A percentile compares a stretch with the other conserved stretches of the same genome.
Conservation (phyloP, 35 echinoderm and acorn worm genomes). For the Lytechinus variegatus region DNA sequence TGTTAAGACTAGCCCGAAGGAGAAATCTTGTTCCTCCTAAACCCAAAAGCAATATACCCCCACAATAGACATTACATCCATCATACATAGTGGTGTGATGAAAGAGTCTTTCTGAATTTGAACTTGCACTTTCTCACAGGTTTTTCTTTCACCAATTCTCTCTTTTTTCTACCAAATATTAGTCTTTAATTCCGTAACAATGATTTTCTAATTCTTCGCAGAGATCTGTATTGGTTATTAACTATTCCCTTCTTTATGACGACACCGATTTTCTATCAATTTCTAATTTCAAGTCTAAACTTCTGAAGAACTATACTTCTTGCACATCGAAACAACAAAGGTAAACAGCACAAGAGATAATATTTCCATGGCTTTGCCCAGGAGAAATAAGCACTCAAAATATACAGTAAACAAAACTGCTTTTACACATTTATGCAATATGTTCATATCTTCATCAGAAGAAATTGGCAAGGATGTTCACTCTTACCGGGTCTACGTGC, state of each 20-base stretch:
- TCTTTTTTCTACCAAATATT: not conserved
- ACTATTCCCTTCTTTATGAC: not conserved
- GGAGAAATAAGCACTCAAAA: too few relatives aligned
- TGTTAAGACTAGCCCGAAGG: not conserved
- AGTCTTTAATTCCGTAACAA: not conserved
- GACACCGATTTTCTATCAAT: not conserved
- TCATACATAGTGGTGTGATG: not conserved
- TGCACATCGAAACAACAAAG: too few relatives aligned
- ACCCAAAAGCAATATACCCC: not conserved
- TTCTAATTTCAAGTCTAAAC: not conserved
- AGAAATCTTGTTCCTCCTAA: not conserved
- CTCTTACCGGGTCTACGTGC: not conserved
- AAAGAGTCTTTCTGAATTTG: not conserved
- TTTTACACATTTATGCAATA: not conserved
- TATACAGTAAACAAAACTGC: too few relatives aligned
- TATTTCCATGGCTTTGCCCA: too few relatives aligned
- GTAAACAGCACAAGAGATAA: too few relatives aligned
- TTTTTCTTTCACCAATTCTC: not conserved
- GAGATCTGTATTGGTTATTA: not conserved
- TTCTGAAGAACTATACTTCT: too few relatives aligned
- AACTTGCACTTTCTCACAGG: not conserved
- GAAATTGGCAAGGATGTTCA: not conserved
- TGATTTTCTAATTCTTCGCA: not conserved
- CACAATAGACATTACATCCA: not conserved
- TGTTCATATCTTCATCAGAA: not conserved